Evolutionary conservation across 2,888 invertebrate genomes (phyloP).

Genomic region (Congeria kusceri): DNA sequence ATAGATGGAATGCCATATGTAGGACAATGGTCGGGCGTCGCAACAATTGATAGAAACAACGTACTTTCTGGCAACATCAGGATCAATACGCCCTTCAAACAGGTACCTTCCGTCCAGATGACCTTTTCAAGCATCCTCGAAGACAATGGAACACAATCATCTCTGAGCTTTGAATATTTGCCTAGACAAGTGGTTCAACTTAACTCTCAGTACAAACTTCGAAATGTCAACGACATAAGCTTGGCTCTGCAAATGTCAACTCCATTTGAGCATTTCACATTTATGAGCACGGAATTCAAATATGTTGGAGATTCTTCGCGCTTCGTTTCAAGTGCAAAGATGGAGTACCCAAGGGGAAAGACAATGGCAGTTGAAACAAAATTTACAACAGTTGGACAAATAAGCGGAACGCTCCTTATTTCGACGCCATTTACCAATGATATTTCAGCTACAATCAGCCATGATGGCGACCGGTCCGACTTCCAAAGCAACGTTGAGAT

Average conservation of each 20-base stretch:
- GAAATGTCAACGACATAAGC: conserved; percentile 11
- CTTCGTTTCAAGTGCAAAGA: conserved; percentile 20
- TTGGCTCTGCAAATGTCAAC: conserved; percentile 24
- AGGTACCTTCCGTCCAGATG: conserved; percentile 11
- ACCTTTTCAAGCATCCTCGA: conserved; percentile 11
- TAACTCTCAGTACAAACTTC: conserved; percentile 6
- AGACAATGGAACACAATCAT: conserved; percentile 18
- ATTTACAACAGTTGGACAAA: conserved; percentile 21
- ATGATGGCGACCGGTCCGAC: conserved; percentile 13
- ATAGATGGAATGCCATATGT: conserved; percentile 34
- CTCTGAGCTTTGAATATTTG: conserved; percentile 26
- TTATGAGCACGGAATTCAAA: conserved; percentile 16
- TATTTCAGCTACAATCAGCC: conserved; percentile 16
- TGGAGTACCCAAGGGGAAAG: conserved; percentile 31
- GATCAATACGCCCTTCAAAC: conserved; percentile 22
- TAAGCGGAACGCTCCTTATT: conserved; percentile 24
- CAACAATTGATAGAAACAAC: conserved; percentile 17
- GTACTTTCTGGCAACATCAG: conserved; percentile 27
- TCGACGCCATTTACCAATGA: conserved; percentile 18
- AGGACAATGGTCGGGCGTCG: conserved; percentile 7
- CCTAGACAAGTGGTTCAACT: conserved; percentile 30
- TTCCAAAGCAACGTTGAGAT: conserved; percentile 28
- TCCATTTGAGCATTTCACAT: conserved; percentile 30
- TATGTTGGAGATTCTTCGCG: conserved; percentile 20
- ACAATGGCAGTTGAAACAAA: conserved; percentile 15